Evolutionary conservation across 2,888 invertebrate species (phyloP).

Genomic region (Oxytorus armatus): DNA sequence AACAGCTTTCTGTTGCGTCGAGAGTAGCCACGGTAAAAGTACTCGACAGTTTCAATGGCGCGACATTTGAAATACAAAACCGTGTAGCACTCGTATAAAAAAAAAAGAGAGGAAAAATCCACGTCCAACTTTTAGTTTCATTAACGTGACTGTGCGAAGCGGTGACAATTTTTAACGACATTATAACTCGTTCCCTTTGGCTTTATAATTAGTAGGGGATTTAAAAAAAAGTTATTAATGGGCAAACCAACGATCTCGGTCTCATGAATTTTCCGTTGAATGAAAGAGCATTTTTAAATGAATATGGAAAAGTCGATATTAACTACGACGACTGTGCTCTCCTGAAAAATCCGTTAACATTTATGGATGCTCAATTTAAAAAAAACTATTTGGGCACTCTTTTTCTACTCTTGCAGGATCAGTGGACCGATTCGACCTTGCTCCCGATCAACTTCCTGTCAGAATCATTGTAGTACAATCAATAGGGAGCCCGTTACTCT

Average conservation of each 20-base stretch:
- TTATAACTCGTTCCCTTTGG: constrained; percentile 22
- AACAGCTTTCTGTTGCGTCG: constrained; percentile 19
- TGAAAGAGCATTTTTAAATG: neutral
- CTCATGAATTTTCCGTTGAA: neutral
- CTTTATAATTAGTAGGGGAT: constrained; percentile 16
- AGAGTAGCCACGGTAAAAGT: constrained; percentile 1
- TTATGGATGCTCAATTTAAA: neutral
- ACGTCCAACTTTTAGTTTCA: constrained; percentile 21
- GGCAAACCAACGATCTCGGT: neutral
- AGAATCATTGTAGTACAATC: too few species aligned
- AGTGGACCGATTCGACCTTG: too few species aligned
- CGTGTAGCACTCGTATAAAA: constrained; percentile 2
- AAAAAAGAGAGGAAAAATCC: neutral
- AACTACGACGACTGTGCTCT: neutral
- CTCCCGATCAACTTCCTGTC: neutral
- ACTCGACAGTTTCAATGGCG: constrained; percentile 49
- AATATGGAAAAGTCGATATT: neutral
- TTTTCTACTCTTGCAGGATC: too few species aligned
- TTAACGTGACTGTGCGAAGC: constrained; percentile 14
- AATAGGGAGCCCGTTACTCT: too few species aligned
- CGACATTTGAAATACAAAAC: constrained; percentile 4
- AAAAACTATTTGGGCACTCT: neutral
- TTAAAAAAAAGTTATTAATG: neutral
- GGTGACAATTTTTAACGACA: constrained; percentile 52
- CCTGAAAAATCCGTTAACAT: neutral